Base-by-base conservation (phyloP, 2,888 invertebrate species). In the Hofmannophila pseudospretella region DNA sequence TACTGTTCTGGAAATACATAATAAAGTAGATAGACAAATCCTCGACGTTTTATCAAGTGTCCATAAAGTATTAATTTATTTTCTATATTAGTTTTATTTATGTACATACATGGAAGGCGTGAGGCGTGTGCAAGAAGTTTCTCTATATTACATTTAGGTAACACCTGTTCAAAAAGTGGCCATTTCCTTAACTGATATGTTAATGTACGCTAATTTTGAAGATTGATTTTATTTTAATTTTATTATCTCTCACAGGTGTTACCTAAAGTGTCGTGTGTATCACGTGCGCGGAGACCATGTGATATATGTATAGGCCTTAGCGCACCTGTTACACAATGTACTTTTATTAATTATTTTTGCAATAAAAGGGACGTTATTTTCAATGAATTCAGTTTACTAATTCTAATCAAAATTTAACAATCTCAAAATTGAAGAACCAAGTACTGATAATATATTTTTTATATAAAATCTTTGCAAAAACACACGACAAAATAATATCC, bases 61-160 rank as follows among this genome's bases (percentile, higher is more conserved):
- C 5, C 16, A 16, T 16, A 16, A 13, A 29, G 22, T 35, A 29
- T 12, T 12, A 13, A 23, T 27, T 19, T 28, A 4, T 34, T 27
- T 34, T 27, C 34, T 34, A 34, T 32, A 10, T 34, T 33, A 33
- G 8, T 33, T 26, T 81, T 63, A 2, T 23, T 23, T 23, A 23
- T 23, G 23, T 23, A 23, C 23, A 23, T 80, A 80, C 81, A 84
- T 77, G 78, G 78, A 81, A 81, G 79, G 81, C 78, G 67, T 73
- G 61, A 78, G 69, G 72, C 71, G 53, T 68, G 76, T 69, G 70
- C 70, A 62, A 44, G 39, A 54, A 49, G n/a, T n/a, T n/a, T n/a
- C 57, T 45, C 52, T 20, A 20, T 20, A 20, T 54, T 57, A 58
- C n/a, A n/a, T n/a, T n/a, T n/a, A n/a, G n/a, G n/a, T n/a, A n/a